Evolutionary conservation across 2,888 invertebrate species (phyloP).

Genomic region (Himalopsyche japonica): DNA sequence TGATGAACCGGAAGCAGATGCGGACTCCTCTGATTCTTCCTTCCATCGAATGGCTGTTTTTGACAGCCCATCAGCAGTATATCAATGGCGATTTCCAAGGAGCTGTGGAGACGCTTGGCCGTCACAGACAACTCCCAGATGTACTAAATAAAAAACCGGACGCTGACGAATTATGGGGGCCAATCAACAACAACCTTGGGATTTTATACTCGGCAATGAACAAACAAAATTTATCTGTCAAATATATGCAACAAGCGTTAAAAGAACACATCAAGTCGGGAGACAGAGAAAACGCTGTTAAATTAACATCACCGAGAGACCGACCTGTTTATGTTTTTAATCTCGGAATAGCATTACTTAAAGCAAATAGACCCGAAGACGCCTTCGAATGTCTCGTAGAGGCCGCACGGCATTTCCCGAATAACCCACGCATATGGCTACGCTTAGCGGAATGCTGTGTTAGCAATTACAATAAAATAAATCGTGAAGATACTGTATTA

Average conservation of each 20-base stretch:
- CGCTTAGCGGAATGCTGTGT: constrained; percentile 93
- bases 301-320: constrained; percentile 53
- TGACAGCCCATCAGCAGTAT: constrained; percentile 55
- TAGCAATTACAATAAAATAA: constrained; percentile 65
- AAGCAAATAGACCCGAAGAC: constrained; percentile 76
- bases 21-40: constrained; percentile 44
- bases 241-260: constrained; percentile 78
- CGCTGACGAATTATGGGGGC: constrained; percentile 58
- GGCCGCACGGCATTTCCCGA: constrained; percentile 81
- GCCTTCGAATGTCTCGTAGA: constrained; percentile 92
- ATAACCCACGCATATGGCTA: constrained; percentile 89
- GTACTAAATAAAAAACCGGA: constrained; percentile 49
- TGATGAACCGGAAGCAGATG: constrained; percentile 48
- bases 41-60: constrained; percentile 55
- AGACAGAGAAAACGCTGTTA: constrained; percentile 46
- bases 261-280: constrained; percentile 65
- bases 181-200: constrained; percentile 79
- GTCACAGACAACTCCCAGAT: constrained; percentile 51
- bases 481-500: constrained; percentile 53
- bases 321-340: constrained; percentile 76
- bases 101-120: constrained; percentile 51
- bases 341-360: constrained; percentile 80
- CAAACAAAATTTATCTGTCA: constrained; percentile 78
- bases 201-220: constrained; percentile 79
- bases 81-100: constrained; percentile 55